phyloP scores from a whole-genome alignment of 2,113 vertebrate genomes.

The Cyphomyrus plagiostoma region DNA sequence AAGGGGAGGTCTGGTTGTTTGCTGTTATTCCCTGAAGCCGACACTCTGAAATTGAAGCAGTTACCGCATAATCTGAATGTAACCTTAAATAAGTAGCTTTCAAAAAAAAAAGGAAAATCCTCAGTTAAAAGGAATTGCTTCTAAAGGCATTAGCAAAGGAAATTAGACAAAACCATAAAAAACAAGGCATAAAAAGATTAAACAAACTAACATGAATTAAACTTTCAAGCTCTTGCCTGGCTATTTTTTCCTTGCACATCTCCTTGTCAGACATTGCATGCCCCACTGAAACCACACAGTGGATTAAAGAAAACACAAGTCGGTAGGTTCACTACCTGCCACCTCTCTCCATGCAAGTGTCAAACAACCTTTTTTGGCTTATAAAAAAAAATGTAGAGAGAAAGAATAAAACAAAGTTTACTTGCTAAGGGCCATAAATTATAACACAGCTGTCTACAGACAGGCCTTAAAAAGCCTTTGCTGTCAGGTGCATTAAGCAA shows the following conservation, averaged over 20 bases:
- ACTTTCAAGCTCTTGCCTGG: conserved; percentile 31
- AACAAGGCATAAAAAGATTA: conserved; percentile 14
- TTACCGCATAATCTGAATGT: background rate
- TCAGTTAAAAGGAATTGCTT: background rate
- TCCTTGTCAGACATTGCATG: conserved; percentile 31
- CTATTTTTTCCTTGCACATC: background rate
- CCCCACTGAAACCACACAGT: conserved; percentile 34
- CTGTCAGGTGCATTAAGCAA: conserved; percentile 38
- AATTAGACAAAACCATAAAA: conserved; percentile 16
- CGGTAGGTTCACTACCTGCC: conserved; percentile 34
- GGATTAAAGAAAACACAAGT: conserved; percentile 31
- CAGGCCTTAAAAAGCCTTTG: conserved; percentile 37
- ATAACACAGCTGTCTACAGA: conserved; percentile 34
- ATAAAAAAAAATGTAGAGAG: conserved; percentile 22
- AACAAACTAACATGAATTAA: conserved; percentile 26
- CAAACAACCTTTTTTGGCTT: conserved; percentile 27
- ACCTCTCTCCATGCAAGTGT: conserved; percentile 41
- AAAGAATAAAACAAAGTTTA: conserved; percentile 29
- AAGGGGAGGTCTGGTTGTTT: conserved; percentile 25
- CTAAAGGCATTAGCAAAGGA: background rate
- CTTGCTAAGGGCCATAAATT: conserved; percentile 40
- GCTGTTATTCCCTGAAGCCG: background rate
- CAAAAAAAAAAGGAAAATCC: conserved; percentile 2
- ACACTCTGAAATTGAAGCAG: background rate
- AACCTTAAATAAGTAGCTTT: conserved; percentile 6